Evolutionary conservation across 1,140 invertebrate genomes (phyloP), one percentile per base, ranked within the genome.

Genomic region (Sycophaga agraensis): DNA sequence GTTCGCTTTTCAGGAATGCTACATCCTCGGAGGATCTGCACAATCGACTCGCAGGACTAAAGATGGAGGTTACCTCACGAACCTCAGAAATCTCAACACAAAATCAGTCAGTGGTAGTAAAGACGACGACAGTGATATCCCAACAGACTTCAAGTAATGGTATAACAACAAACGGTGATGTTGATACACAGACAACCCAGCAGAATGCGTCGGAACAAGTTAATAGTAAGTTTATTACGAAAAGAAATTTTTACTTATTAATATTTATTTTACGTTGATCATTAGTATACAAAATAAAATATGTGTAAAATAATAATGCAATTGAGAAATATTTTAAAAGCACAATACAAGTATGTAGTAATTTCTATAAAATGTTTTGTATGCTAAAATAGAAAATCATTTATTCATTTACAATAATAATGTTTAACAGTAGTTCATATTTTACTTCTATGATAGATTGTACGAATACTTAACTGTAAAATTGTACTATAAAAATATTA

Each of bases 21-120:
- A 73, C 76, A 26, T 80, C 78, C 40, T 80, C 77, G 21, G 79
- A 81, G 65, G 79, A 81, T 40, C 70, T 81, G n/a, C 74, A 81
- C 46, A 79, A 65, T 63, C 67, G 78, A 58, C 66, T 81, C 40
- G 77, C 78, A 26, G 78, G 79, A 22, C 65, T 81, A n/a, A 81
- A 81, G 60, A 81, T 81, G 79, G 79, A 81, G 66, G 77, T 81
- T 9, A 80, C 79, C 12, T 79, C 79, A 1, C 70, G 77, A 61
- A 80, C 78, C 28, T 80, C 77, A 1, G 78, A 80, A 64, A 77
- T 79, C 57, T 75, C 78, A 0, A 79, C 79, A 4, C 78, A 80
- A 61, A 80, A 81, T 67, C 78, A 80, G 39, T 79, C 78, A 5
- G 56, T 80, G 1, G 74, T 81, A 14, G 77, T 81, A 12, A 80